phyloP scores from a whole-genome alignment of 2,797 vertebrate genomes.

The Champsocephalus esox region DNA sequence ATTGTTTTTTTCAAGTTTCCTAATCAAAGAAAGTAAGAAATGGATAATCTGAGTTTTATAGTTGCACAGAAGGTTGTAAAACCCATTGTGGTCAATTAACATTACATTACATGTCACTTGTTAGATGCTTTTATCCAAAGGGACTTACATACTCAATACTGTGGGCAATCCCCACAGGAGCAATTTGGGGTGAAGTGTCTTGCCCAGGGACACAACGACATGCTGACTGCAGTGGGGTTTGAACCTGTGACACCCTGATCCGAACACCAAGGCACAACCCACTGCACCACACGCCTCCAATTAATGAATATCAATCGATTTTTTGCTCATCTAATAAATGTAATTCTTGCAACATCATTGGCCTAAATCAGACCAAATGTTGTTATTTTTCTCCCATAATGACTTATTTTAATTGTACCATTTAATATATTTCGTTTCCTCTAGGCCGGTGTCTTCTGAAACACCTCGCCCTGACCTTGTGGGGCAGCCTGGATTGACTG shows the following conservation, averaged over 20 bases:
- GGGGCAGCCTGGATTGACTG: constrained; percentile 60
- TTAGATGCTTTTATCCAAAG: no score
- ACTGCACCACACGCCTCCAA: neutral
- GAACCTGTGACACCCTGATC: no score
- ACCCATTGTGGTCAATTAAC: neutral
- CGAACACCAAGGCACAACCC: no score
- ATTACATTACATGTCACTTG: no score
- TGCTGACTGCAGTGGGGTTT: no score
- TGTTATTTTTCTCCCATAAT: neutral
- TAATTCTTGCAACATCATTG: neutral
- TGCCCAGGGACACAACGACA: no score
- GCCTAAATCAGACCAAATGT: neutral
- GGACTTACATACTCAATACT: no score
- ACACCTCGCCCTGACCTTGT: constrained; percentile 80
- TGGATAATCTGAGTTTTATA: neutral
- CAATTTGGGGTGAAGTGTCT: no score
- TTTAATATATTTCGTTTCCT: constrained; percentile 16
- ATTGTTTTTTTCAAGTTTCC: no score
- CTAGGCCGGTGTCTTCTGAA: constrained; percentile 56
- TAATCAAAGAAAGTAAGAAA: no score
- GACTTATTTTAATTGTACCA: neutral
- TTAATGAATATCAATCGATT: neutral
- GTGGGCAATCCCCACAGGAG: no score
- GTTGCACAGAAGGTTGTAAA: neutral
- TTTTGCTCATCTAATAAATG: constrained; percentile 4